Conservation (phyloP, 2,113 vertebrate genomes). For the Pomatorhinus ruficollis region DNA sequence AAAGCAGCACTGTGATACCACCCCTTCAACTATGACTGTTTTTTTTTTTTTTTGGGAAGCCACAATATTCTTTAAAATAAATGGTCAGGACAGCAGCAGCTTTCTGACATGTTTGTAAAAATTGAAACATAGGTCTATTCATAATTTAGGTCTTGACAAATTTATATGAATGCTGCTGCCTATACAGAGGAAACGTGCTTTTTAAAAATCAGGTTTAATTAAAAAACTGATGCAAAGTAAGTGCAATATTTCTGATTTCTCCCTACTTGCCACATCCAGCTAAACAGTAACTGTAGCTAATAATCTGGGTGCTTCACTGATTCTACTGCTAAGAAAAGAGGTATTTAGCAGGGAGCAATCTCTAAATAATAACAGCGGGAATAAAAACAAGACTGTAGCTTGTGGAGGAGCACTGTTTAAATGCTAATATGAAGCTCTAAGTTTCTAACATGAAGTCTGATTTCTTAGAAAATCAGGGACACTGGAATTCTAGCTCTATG, state of each 20-base stretch:
- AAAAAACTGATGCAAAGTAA: background rate
- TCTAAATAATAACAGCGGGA: background rate
- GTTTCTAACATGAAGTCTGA: background rate
- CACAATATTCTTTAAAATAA: background rate
- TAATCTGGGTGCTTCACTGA: background rate
- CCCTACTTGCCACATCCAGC: background rate
- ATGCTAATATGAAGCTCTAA: background rate
- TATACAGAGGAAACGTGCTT: background rate
- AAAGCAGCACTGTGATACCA: background rate
- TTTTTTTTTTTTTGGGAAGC: background rate
- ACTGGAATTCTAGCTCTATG: background rate
- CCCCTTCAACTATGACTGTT: background rate
- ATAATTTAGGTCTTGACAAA: background rate
- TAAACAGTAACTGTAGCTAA: background rate
- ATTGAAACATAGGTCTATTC: background rate
- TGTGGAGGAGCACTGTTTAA: background rate
- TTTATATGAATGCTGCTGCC: background rate
- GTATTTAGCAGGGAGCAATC: slow-evolving; percentile 2
- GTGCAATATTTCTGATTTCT: background rate
- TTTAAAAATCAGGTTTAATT: background rate
- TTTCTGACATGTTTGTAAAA: background rate
- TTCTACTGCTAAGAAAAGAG: background rate
- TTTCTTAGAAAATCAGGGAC: background rate
- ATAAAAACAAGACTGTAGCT: background rate
- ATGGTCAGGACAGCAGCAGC: background rate